Evolutionary conservation across 2,888 invertebrate species (phyloP).

Genomic region (Drosophila yooni): DNA sequence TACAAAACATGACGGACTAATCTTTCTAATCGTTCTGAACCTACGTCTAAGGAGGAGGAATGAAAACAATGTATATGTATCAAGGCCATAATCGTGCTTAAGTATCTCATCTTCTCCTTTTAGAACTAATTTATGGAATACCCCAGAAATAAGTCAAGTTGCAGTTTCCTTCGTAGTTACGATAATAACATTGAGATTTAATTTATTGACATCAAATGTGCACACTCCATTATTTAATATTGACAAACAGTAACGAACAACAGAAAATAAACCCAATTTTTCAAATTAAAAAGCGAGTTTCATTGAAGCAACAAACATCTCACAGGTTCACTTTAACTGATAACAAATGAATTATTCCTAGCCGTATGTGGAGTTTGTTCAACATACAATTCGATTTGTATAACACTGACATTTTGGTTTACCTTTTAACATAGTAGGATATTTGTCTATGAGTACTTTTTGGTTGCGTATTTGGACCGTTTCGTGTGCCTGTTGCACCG

Average conservation of each 20-base stretch:
- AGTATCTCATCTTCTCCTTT: not conserved
- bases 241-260: conserved; percentile 41
- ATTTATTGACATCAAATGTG: conserved; percentile 78
- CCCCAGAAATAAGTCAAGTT: conserved; percentile 4
- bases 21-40: conserved; percentile 6
- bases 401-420: conserved; percentile 31
- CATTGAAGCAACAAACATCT: not conserved
- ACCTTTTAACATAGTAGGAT: conserved; percentile 8
- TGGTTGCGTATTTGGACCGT: conserved; percentile 75
- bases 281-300: conserved; percentile 3
- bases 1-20: conserved; percentile 15
- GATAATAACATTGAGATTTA: conserved; percentile 70
- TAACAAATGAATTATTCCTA: conserved; percentile 16
- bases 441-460: conserved; percentile 49
- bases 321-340: conserved; percentile 20
- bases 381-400: conserved; percentile 30
- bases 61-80: not conserved
- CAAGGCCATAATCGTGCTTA: not conserved
- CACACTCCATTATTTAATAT: conserved; percentile 59
- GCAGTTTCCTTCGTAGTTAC: conserved; percentile 8
- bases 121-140: not conserved
- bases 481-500: conserved; percentile 59
- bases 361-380: conserved; percentile 4
- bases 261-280: conserved; percentile 8
- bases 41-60: not conserved